A percentile compares a stretch with the other conserved stretches of the same genome.
Conservation (phyloP, 1,140 invertebrate species). For the Drosophila tristis region DNA sequence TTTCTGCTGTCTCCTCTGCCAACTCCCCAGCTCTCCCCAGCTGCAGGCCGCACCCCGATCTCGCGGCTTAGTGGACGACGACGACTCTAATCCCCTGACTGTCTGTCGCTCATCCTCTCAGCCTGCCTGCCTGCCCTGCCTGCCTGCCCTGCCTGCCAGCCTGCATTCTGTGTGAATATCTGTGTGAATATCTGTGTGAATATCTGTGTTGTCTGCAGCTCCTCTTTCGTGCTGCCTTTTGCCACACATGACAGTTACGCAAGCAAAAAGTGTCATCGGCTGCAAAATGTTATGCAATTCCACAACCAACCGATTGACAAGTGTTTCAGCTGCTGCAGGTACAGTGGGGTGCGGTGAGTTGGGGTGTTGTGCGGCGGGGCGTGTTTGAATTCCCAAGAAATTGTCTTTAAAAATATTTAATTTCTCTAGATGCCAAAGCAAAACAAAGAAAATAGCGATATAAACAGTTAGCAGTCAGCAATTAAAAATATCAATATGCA, state of each 20-base stretch:
- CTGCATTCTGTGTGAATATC: not conserved
- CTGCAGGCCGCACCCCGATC: slow-evolving; percentile 14
- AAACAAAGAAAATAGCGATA: too few relatives aligned
- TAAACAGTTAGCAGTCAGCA: too few relatives aligned
- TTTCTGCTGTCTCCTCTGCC: not conserved
- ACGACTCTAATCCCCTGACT: slow-evolving; percentile 54
- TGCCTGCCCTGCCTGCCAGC: too few relatives aligned
- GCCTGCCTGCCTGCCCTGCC: not conserved
- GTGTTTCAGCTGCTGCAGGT: not conserved
- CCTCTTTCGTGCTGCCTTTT: slow-evolving; percentile 6
- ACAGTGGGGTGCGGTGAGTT: too few relatives aligned
- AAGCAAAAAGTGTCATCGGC: slow-evolving; percentile 44
- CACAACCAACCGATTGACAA: slow-evolving; percentile 25
- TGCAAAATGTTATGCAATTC: slow-evolving; percentile 43
- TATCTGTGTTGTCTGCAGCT: not conserved
- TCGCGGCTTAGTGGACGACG: slow-evolving; percentile 46
- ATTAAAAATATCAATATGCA: too few relatives aligned
- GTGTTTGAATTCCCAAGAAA: too few relatives aligned
- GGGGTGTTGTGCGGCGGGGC: too few relatives aligned
- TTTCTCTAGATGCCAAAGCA: too few relatives aligned
- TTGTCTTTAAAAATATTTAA: too few relatives aligned
- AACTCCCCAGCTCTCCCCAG: too few relatives aligned
- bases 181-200: not conserved
- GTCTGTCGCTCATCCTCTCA: slow-evolving; percentile 42
- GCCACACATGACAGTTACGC: slow-evolving; percentile 45